Conservation (phyloP, 2,797 vertebrate species). For the Sparidentex hasta region DNA sequence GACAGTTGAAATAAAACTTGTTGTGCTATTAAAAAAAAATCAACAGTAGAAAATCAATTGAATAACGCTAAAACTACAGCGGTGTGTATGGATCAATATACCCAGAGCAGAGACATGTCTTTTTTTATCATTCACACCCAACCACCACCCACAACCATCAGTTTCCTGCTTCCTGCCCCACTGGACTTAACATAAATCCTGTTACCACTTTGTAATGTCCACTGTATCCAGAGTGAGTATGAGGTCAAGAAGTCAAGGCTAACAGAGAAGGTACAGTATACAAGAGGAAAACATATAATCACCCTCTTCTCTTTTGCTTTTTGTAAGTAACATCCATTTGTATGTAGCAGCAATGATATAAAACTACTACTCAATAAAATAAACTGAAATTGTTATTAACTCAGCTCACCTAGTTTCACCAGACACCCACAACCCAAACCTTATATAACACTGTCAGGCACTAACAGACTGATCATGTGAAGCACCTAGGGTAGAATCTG, state of each 20-base stretch:
- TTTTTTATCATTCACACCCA: not conserved
- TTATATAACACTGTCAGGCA: slow-evolving; percentile 33
- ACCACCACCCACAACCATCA: not conserved
- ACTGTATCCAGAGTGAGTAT: slow-evolving; percentile 29
- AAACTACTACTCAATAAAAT: slow-evolving; percentile 8
- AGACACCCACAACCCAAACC: slow-evolving; percentile 22
- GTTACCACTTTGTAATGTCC: slow-evolving; percentile 21
- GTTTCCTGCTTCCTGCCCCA: not conserved
- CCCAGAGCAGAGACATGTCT: not conserved
- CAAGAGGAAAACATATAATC: slow-evolving; percentile 23
- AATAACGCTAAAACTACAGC: not conserved
- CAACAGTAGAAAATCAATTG: not conserved
- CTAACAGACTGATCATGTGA: slow-evolving; percentile 25
- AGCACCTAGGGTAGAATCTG: slow-evolving; percentile 30
- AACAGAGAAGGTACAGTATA: not conserved
- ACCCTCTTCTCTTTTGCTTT: slow-evolving; percentile 17
- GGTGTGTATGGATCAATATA: not conserved
- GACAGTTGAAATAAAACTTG: not conserved
- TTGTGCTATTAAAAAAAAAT: not conserved
- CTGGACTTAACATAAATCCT: not conserved
- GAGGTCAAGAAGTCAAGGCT: not conserved
- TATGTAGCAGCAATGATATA: slow-evolving; percentile 19
- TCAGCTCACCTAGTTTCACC: slow-evolving; percentile 35
- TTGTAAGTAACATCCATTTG: slow-evolving; percentile 11
- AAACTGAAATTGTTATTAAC: slow-evolving; percentile 12